Evolutionary conservation across 2,888 invertebrate species (phyloP), one percentile per base, ranked within the genome.

Genomic region (Pachydiplax longipennis): DNA sequence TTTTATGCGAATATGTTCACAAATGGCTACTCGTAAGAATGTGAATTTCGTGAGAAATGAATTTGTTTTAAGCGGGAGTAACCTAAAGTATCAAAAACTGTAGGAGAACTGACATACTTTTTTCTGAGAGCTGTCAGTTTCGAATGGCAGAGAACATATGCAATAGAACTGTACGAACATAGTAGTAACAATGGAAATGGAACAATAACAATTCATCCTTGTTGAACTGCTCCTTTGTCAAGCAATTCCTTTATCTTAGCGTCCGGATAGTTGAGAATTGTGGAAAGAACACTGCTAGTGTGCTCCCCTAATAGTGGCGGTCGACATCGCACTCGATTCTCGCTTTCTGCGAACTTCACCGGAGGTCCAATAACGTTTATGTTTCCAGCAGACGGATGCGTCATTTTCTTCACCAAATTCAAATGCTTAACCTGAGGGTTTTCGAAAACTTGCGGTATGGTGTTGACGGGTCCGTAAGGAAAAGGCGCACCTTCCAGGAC

Each of bases 291-390:
- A 92, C 97, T 95, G 91, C 94, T 94, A 0, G 99, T 99, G 93
- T 99, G 99, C 93, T 99, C 96, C 0, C 99, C 99, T 44, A 99
- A 94, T 12, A 95, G 94, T 0, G 99, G 99, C 0, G 99, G 99
- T 0, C 98, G 95, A 3, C 94, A 94, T 91, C 97, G 95, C 0
- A 97, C 96, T 92, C 94, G 94, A 93, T 98, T 98, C 0, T 95
- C 95, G 0, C 96, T 96, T 90, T 95, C 95, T 92, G 97, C 97
- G 93, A 96, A 99, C 81, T 95, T 95, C 0, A 99, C 99, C 0
- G 99, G 97, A 0, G 99, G 98, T 0, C 97, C 98, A 81, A 98
- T 97, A 8, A 98, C 94, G 93, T 96, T 97, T 3, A 99, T 94
- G 25, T 93, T 94, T 0, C 97, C 98, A 37, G 96, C 96, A 53